Evolutionary conservation across 2,113 vertebrate species (phyloP).

Genomic region (Ranitomeya imitator): DNA sequence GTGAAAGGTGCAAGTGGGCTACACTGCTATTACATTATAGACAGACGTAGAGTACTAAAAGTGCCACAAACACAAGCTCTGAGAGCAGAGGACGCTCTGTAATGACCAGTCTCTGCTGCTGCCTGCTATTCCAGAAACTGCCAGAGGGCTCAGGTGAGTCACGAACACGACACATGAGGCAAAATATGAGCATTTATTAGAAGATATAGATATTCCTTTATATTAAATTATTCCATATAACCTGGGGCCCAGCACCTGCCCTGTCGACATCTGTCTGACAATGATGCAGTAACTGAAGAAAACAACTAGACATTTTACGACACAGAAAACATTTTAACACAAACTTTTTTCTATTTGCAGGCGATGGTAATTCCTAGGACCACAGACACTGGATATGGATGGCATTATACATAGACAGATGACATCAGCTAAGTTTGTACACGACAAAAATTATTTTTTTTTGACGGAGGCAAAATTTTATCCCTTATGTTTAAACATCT

Average conservation of each 20-base stretch:
- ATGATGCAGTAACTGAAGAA: constrained; percentile 27
- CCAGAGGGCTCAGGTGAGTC: constrained; percentile 28
- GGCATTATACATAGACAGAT: neutral
- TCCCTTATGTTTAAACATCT: too few relatives aligned
- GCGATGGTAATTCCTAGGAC: neutral
- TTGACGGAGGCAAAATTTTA: too few relatives aligned
- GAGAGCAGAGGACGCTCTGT: neutral
- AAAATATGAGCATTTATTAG: constrained; percentile 14
- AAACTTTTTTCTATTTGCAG: neutral
- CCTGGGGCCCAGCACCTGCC: constrained; percentile 40
- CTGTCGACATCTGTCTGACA: constrained; percentile 9
- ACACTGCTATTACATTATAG: neutral
- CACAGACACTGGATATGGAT: neutral
- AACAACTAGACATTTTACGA: neutral
- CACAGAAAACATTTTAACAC: neutral
- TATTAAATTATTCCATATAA: constrained; percentile 32
- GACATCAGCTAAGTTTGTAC: too few relatives aligned
- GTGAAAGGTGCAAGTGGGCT: neutral
- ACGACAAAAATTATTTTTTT: too few relatives aligned
- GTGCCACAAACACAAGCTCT: neutral
- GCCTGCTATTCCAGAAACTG: neutral
- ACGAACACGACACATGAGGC: constrained; percentile 15
- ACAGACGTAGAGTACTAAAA: neutral
- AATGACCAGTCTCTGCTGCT: neutral
- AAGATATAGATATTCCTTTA: constrained; percentile 35